Base-by-base conservation (phyloP, 2,113 vertebrate genomes). In the Origma solitaria region DNA sequence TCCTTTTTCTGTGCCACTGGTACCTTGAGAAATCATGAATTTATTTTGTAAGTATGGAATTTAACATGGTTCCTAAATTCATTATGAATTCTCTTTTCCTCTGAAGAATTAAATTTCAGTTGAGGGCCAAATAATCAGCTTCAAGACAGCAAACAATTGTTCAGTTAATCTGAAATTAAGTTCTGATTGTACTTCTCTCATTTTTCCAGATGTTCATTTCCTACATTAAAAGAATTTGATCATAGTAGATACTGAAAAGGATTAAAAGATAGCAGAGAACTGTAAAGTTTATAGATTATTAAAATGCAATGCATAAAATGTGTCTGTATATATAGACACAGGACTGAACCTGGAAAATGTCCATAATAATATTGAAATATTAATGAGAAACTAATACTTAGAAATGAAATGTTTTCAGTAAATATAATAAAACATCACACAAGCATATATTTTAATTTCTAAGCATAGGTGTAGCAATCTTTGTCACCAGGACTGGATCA, bases 1-100 rank as follows among this genome's bases (percentile, higher is more conserved):
- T 95, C 76, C 91, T 92, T 94, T 93, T 88, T 81, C 60, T 92
- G 62, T 71, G 80, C 64, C 60, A 44, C 72, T 92, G 86, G 72
- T 56, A 91, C 75, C 68, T 70, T 54, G 42, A 83, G 66, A 86
- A 93, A 54, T 38, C 1, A 71, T n/a, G 6, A 42, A 42, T 87
- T 80, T 88, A 60, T 72, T 91, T 78, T 4, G 33, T 40, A 87
- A 66, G 6, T 49, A 40, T 31, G 68, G 69, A 81, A 81, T 56
- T 88, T 81, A 61, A 58, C 37, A 60, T 19, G 35, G 47, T 49
- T 90, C 50, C 47, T 72, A 77, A 95, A 76, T 79, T 53, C 12
- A 53, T 60, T 82, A 56, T 42, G 58, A 62, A 69, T 35, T 90
- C 15, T 60, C 25, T 15, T 71, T 87, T 73, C 35, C 71, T 71